A percentile compares a stretch with the other conserved stretches of the same genome.
These are phyloP conservation scores for Nemotelus pantherinus DNA, from an alignment of 2,888 invertebrate genomes.

Conservation along the genomic window DNA sequence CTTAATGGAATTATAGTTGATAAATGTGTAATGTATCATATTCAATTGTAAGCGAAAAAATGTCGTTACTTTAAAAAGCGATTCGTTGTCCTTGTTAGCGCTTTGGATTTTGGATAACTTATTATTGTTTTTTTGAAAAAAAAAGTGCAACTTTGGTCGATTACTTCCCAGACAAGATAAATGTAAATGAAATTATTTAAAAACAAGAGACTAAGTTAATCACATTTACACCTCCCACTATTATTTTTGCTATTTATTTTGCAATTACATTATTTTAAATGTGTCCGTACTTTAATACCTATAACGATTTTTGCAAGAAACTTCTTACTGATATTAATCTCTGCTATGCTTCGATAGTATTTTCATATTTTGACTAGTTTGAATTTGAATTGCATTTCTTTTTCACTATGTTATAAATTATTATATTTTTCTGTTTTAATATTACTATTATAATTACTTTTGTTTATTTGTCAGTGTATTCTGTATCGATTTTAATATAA, in stretches of 20 bases:
- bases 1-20: constrained; percentile 6
- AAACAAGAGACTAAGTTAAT: constrained; percentile 17
- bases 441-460: constrained; percentile 14
- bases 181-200: constrained; percentile 1
- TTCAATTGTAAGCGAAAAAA: constrained; percentile 6
- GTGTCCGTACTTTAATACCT: constrained; percentile 23
- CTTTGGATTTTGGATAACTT: neutral
- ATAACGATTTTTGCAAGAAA: constrained; percentile 7
- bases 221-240: constrained; percentile 7
- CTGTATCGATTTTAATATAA: neutral
- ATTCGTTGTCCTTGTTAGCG: constrained; percentile 10
- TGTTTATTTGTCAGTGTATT: neutral
- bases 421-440: constrained; percentile 5
- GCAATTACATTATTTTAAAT: constrained; percentile 7
- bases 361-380: neutral
- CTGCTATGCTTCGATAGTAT: constrained; percentile 1
- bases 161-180: neutral
- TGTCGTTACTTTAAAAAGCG: neutral
- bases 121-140: too few species aligned
- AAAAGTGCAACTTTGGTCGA: neutral
- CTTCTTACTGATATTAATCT: neutral
- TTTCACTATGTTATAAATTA: constrained; percentile 26
- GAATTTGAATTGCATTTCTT: neutral
- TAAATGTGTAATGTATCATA: constrained; percentile 10
- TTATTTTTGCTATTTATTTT: constrained; percentile 23